Conservation (phyloP, 1,140 invertebrate genomes). For the Caligus rogercresseyi region DNA sequence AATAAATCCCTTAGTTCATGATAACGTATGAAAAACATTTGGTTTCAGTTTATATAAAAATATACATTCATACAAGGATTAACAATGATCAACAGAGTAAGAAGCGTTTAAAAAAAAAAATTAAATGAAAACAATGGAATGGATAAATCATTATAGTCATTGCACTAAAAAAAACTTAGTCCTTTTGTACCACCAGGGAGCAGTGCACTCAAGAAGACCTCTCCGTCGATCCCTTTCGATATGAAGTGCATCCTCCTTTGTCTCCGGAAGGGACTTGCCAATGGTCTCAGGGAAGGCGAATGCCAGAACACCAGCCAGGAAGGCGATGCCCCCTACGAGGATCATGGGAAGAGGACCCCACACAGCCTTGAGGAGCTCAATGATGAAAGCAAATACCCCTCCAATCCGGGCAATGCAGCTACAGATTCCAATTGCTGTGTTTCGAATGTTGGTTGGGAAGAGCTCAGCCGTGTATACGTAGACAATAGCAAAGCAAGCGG, state of each 20-base stretch:
- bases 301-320: constrained; percentile 18
- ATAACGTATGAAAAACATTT: too few species aligned
- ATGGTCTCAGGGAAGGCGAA: constrained; percentile 20
- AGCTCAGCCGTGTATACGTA: constrained; percentile 22
- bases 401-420: constrained; percentile 25
- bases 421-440: constrained; percentile 22
- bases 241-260: constrained; percentile 21
- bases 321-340: constrained; percentile 13
- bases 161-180: too few species aligned
- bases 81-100: too few species aligned
- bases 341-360: constrained; percentile 22
- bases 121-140: too few species aligned
- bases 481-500: constrained; percentile 19
- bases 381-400: constrained; percentile 22
- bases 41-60: too few species aligned
- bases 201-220: not conserved
- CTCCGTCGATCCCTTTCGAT: constrained; percentile 1
- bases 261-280: constrained; percentile 19
- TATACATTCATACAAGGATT: too few species aligned
- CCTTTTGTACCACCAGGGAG: not conserved
- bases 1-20: too few species aligned
- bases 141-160: too few species aligned
- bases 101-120: too few species aligned
- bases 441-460: constrained; percentile 19
- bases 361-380: not conserved